A percentile compares a stretch with the other conserved stretches of the same genome.
Evolutionary conservation across 2,797 vertebrate genomes (phyloP).

Genomic region (Delichon dasypus): DNA sequence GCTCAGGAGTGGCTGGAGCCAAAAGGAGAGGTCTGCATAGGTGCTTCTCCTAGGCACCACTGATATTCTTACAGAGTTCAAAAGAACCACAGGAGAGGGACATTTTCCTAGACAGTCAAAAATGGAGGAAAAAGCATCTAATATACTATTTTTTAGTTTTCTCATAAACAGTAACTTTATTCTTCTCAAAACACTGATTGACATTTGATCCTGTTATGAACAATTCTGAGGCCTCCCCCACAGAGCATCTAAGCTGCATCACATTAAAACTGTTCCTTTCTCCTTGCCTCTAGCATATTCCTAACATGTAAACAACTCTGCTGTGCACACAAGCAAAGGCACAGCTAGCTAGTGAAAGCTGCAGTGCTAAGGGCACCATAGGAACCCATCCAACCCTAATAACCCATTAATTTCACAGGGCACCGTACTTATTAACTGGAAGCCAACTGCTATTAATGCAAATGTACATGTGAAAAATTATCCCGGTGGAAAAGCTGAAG

Average conservation of each 20-base stretch:
- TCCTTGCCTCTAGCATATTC: conserved; percentile 64
- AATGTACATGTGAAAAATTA: not conserved
- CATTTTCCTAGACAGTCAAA: not conserved
- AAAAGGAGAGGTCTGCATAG: not conserved
- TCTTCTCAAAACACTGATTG: not conserved
- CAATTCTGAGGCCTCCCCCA: conserved; percentile 21
- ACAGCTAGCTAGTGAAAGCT: conserved; percentile 34
- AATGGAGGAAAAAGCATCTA: not conserved
- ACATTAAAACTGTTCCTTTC: conserved; percentile 56
- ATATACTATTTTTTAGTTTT: not conserved
- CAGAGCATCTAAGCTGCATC: conserved; percentile 40
- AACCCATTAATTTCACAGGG: conserved; percentile 13
- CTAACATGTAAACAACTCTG: conserved; percentile 53
- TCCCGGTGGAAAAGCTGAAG: not conserved
- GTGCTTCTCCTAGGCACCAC: not conserved
- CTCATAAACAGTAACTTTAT: not conserved
- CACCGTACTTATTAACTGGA: conserved; percentile 34
- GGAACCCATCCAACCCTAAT: not conserved
- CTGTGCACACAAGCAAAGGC: conserved; percentile 22
- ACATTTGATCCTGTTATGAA: conserved; percentile 32
- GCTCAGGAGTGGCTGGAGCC: not conserved
- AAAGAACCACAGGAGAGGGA: not conserved
- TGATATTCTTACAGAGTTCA: not conserved
- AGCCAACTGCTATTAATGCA: not conserved
- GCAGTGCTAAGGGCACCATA: not conserved